A percentile compares a stretch with the other conserved stretches of the same genome.
phyloP scores from a whole-genome alignment of 2,797 vertebrate genomes.

The Silurus aristotelis region DNA sequence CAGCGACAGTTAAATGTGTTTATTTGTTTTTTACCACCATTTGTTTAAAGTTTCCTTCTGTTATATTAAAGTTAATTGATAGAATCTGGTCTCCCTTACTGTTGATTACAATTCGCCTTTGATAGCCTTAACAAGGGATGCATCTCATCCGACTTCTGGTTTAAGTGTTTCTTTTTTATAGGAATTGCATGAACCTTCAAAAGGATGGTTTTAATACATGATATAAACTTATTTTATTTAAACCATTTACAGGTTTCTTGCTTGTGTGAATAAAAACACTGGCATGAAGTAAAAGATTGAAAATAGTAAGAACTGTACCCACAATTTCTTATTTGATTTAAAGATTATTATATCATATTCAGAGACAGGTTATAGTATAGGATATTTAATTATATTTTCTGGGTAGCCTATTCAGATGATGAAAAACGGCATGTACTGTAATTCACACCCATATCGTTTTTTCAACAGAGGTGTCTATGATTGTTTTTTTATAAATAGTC shows the following conservation, averaged over 20 bases:
- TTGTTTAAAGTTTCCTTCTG: conserved; percentile 51
- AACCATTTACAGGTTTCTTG: conserved; percentile 33
- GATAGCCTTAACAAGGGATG: conserved; percentile 36
- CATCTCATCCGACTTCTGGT: conserved; percentile 35
- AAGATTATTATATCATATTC: background rate
- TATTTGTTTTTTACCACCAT: conserved; percentile 63
- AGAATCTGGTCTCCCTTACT: conserved; percentile 44
- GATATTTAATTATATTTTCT: background rate
- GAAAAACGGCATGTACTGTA: too few species aligned
- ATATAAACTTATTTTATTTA: conserved; percentile 51
- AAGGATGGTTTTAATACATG: conserved; percentile 43
- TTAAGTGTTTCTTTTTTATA: conserved; percentile 34
- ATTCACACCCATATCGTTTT: too few species aligned
- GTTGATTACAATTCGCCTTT: conserved; percentile 48
- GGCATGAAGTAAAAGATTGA: conserved; percentile 30
- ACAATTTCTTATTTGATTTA: too few species aligned
- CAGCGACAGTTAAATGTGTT: conserved; percentile 47
- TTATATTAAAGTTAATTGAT: conserved; percentile 44
- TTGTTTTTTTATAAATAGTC: background rate
- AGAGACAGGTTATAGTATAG: background rate
- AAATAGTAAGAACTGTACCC: background rate
- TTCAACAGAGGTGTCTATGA: background rate
- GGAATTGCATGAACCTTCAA: conserved; percentile 52
- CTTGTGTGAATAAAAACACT: conserved; percentile 37
- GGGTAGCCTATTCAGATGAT: background rate